These are phyloP conservation scores for Allolobophora icterica DNA, from an alignment of 2,888 invertebrate species.

Conservation along the genomic window DNA sequence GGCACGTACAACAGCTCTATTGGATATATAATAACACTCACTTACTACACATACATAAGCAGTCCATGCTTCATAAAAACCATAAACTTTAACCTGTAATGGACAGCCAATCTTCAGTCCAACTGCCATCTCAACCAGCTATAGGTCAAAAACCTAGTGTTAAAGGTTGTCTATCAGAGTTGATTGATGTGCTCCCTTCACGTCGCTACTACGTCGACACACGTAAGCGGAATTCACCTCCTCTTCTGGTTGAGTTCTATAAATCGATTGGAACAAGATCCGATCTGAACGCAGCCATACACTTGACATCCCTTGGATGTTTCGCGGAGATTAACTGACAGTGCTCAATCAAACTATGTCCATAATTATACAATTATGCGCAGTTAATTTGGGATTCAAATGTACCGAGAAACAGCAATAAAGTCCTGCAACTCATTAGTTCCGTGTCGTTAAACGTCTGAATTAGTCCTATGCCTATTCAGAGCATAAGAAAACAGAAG, in stretches of 20 bases:
- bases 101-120: not conserved
- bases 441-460: too few species aligned
- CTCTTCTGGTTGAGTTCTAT: not conserved
- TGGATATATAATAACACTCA: not conserved
- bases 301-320: not conserved
- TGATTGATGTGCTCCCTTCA: not conserved
- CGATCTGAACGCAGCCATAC: not conserved
- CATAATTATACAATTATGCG: not conserved
- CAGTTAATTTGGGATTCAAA: not conserved
- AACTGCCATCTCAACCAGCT: too few species aligned
- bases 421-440: too few species aligned
- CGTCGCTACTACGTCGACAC: not conserved
- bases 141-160: not conserved
- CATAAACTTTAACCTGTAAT: not conserved
- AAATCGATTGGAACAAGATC: slow-evolving; percentile 7
- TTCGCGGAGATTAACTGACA: not conserved
- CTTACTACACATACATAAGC: not conserved
- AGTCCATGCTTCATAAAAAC: not conserved
- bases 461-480: too few species aligned
- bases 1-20: not conserved
- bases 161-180: not conserved
- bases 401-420: too few species aligned
- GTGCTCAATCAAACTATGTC: not conserved
- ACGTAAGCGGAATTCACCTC: not conserved
- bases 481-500: too few species aligned